A percentile compares a stretch with the other conserved stretches of the same genome.
These are phyloP conservation scores for Aphelenchoides bicaudatus DNA, from an alignment of 2,888 invertebrate species.

Conservation along the genomic window DNA sequence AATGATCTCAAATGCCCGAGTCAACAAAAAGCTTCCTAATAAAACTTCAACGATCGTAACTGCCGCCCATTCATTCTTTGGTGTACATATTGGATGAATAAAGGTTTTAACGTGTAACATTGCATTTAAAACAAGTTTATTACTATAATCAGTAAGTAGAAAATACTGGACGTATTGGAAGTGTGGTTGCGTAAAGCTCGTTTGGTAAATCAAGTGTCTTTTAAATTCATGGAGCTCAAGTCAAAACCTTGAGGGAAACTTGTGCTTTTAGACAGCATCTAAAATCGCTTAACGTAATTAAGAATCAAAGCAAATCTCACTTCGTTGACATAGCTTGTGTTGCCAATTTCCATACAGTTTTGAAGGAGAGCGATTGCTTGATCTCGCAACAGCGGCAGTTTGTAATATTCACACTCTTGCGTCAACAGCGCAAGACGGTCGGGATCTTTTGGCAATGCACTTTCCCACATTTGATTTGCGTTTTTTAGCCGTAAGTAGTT, in stretches of 20 bases:
- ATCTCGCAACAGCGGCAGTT: conserved; percentile 48
- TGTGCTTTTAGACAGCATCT: conserved; percentile 48
- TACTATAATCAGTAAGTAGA: too few species aligned
- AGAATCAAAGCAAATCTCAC: conserved; percentile 22
- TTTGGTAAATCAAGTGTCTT: neutral
- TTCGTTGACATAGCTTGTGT: conserved; percentile 40
- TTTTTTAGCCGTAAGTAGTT: conserved; percentile 54
- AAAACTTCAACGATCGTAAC: too few species aligned
- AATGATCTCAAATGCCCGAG: too few species aligned
- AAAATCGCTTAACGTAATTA: conserved; percentile 16
- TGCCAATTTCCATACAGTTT: conserved; percentile 47
- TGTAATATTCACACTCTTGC: conserved; percentile 55
- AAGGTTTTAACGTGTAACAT: too few species aligned
- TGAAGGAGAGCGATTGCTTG: conserved; percentile 55
- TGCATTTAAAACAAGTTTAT: too few species aligned
- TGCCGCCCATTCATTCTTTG: too few species aligned
- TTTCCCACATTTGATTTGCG: conserved; percentile 55
- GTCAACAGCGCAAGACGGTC: conserved; percentile 36
- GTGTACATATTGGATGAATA: too few species aligned
- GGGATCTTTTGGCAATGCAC: conserved; percentile 57
- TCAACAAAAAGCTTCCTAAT: too few species aligned
- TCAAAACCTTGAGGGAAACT: conserved; percentile 54
- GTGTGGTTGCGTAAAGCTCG: too few species aligned
- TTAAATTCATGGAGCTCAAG: conserved; percentile 12
- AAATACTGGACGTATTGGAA: too few species aligned